Evolutionary conservation across 2,113 vertebrate species (phyloP).

Genomic region (Galeopterus variegatus): DNA sequence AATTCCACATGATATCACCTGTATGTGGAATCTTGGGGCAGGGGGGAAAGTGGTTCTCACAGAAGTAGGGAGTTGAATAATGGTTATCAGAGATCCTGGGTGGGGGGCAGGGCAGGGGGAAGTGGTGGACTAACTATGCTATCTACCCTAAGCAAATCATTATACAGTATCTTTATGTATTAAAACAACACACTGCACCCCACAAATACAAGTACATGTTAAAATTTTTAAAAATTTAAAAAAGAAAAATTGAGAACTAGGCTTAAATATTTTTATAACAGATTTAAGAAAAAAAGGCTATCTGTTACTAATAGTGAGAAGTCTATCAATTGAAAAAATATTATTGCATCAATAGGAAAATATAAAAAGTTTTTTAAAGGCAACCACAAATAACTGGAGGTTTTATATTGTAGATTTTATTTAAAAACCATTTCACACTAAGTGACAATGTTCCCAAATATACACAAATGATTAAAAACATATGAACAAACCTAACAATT

Average conservation of each 20-base stretch:
- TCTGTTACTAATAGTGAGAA: neutral
- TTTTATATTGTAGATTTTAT: neutral
- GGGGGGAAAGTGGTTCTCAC: too few relatives aligned
- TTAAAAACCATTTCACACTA: neutral
- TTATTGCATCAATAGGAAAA: conserved; percentile 10
- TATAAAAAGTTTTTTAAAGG: neutral
- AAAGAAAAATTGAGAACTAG: neutral
- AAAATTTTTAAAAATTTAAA: too few relatives aligned
- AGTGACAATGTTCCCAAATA: neutral
- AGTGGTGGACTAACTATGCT: too few relatives aligned
- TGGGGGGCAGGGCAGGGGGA: too few relatives aligned
- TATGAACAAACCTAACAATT: neutral
- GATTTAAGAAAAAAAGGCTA: neutral
- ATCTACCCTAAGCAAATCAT: too few relatives aligned
- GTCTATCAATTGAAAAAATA: conserved; percentile 7
- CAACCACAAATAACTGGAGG: neutral
- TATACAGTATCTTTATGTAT: too few relatives aligned
- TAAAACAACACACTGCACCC: too few relatives aligned
- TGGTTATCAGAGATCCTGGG: too few relatives aligned
- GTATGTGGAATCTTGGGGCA: too few relatives aligned
- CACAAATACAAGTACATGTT: too few relatives aligned
- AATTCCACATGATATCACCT: too few relatives aligned
- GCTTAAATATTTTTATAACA: conserved; percentile 14
- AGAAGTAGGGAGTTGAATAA: too few relatives aligned
- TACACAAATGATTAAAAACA: neutral